These are phyloP conservation scores for Cliona cf. orientalis DNA, from an alignment of 37 sponge, comb jelly and placozoan genomes.

Conservation along the genomic window DNA sequence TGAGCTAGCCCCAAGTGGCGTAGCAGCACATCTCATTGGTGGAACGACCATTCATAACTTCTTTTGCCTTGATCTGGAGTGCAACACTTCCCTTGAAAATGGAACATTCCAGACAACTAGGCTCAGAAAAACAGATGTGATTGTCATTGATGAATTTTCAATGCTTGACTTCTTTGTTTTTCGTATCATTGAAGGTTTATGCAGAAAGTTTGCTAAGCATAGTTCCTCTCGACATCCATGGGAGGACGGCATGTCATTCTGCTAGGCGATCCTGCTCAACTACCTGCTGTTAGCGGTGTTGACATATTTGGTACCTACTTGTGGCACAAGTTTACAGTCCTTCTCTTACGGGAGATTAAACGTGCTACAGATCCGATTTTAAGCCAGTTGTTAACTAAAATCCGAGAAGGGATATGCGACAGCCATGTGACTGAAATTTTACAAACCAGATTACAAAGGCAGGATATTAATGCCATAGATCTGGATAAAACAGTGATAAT, in stretches of 20 bases:
- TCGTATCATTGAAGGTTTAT: neutral
- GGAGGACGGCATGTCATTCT: conserved; percentile 21
- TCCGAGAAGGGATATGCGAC: neutral
- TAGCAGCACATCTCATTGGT: conserved; percentile 25
- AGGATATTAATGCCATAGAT: no score
- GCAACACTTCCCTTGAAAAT: conserved; percentile 11
- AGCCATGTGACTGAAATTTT: neutral
- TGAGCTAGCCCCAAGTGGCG: conserved; percentile 26
- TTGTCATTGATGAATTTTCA: conserved; percentile 26
- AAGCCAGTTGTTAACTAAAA: neutral
- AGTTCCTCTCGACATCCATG: no score
- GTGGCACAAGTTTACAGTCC: conserved; percentile 1
- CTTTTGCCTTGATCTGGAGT: conserved; percentile 6
- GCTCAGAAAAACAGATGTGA: conserved; percentile 14
- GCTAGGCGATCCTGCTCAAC: conserved; percentile 22
- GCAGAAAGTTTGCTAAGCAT: no score
- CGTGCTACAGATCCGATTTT: neutral
- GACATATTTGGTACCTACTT: conserved; percentile 14
- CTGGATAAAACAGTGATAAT: no score
- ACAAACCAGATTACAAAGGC: no score
- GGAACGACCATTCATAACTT: conserved; percentile 18
- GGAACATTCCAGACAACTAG: conserved; percentile 15
- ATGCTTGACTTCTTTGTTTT: conserved; percentile 10
- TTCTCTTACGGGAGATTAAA: neutral
- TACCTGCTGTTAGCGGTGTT: neutral